A percentile compares a stretch with the other conserved stretches of the same genome.
Evolutionary conservation across 2,888 invertebrate species (phyloP).

Genomic region (Xestoiulus laeticollis): DNA sequence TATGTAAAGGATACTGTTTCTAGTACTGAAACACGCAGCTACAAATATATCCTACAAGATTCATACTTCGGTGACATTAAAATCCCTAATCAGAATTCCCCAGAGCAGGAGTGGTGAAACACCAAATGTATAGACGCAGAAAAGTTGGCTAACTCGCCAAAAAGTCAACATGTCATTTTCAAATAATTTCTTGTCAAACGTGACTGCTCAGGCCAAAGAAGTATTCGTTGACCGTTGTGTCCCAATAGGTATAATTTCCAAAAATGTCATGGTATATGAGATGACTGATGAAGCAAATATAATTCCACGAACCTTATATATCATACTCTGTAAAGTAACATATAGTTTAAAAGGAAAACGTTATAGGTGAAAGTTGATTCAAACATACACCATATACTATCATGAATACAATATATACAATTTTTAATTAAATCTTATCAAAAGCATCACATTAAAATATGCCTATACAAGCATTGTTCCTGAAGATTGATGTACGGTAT

Average conservation of each 20-base stretch:
- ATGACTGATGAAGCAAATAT: too few species aligned
- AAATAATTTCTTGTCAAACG: neutral
- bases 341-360: too few species aligned
- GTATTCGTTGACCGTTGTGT: neutral
- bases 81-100: neutral
- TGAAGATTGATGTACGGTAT: too few species aligned
- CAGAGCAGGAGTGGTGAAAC: neutral
- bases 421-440: too few species aligned
- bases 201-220: neutral
- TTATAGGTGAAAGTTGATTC: too few species aligned
- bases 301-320: too few species aligned
- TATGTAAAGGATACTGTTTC: neutral
- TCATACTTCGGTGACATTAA: neutral
- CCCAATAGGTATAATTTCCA: too few species aligned
- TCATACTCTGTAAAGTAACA: too few species aligned
- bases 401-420: too few species aligned
- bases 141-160: neutral
- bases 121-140: neutral
- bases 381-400: too few species aligned
- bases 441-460: too few species aligned
- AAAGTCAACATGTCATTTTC: neutral
- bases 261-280: neutral
- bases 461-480: too few species aligned
- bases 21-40: neutral
- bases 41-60: neutral